Evolutionary conservation across 2,797 vertebrate genomes (phyloP).

Genomic region (Cyclura pinguis): DNA sequence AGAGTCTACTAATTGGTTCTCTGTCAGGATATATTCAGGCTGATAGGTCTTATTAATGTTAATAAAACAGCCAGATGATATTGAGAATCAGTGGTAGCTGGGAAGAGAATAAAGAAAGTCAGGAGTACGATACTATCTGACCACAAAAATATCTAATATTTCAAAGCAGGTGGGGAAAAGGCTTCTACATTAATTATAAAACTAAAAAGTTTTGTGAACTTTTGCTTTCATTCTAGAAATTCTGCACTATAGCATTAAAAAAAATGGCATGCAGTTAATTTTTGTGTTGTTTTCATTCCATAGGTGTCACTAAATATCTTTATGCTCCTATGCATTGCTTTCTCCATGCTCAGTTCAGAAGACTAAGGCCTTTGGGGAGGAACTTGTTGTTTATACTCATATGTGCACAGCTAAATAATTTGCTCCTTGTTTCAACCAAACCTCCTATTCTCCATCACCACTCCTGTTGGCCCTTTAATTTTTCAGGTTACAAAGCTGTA

Average conservation of each 20-base stretch:
- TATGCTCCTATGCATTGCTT: not conserved
- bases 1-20: conserved; percentile 46
- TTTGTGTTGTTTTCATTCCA: not conserved
- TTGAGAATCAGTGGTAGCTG: not conserved
- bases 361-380: not conserved
- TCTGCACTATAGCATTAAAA: not conserved
- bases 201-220: not conserved
- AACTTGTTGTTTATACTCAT: not conserved
- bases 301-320: rapidly evolving
- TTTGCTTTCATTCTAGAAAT: conserved; percentile 1
- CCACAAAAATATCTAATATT: conserved; percentile 17
- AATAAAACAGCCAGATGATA: conserved; percentile 57
- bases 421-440: not conserved
- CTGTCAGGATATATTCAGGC: conserved; percentile 43
- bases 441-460: not conserved
- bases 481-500: not conserved
- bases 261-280: not conserved
- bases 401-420: not conserved
- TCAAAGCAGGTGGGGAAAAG: conserved; percentile 3
- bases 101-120: conserved; percentile 11
- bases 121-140: not conserved
- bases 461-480: too few species aligned
- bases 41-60: conserved; percentile 55
- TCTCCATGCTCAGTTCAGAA: not conserved
- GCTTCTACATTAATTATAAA: conserved; percentile 5